Evolutionary conservation across 1,140 invertebrate species (phyloP).

Genomic region (Branchinecta lynchi): DNA sequence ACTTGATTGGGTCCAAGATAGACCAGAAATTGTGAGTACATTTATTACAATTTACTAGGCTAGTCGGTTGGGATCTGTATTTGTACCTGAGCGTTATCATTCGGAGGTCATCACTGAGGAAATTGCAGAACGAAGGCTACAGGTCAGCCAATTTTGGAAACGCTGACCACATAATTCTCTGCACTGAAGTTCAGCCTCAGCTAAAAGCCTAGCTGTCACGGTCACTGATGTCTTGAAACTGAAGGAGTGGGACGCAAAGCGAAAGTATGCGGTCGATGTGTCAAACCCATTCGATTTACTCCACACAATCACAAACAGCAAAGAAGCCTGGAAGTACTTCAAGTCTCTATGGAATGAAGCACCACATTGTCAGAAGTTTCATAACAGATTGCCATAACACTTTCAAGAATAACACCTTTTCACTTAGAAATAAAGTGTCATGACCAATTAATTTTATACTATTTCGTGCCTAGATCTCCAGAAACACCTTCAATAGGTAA

Average conservation of each 20-base stretch:
- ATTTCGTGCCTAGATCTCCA: too few species aligned
- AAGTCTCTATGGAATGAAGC: neutral
- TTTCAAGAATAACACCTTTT: too few species aligned
- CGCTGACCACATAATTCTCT: neutral
- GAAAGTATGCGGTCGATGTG: neutral
- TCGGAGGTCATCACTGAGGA: slow-evolving; percentile 3
- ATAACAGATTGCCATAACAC: too few species aligned
- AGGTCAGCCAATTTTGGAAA: slow-evolving; percentile 4
- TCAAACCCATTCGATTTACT: neutral
- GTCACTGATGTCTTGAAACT: slow-evolving; percentile 6
- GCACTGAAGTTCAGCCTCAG: slow-evolving; percentile 5
- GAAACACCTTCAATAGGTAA: too few species aligned
- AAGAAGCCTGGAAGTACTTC: slow-evolving; percentile 5
- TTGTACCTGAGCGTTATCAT: too few species aligned
- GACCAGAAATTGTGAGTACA: too few species aligned
- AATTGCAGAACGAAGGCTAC: neutral
- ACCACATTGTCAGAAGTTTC: too few species aligned
- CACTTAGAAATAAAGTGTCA: too few species aligned
- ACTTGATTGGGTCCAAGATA: too few species aligned
- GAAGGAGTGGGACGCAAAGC: neutral
- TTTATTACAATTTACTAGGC: too few species aligned
- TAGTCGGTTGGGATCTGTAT: too few species aligned
- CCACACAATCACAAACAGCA: neutral
- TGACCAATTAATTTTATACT: too few species aligned
- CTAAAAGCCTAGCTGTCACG: slow-evolving; percentile 3